Base-by-base conservation (phyloP, 2,888 invertebrate species). In the Myopa tessellatipennis region DNA sequence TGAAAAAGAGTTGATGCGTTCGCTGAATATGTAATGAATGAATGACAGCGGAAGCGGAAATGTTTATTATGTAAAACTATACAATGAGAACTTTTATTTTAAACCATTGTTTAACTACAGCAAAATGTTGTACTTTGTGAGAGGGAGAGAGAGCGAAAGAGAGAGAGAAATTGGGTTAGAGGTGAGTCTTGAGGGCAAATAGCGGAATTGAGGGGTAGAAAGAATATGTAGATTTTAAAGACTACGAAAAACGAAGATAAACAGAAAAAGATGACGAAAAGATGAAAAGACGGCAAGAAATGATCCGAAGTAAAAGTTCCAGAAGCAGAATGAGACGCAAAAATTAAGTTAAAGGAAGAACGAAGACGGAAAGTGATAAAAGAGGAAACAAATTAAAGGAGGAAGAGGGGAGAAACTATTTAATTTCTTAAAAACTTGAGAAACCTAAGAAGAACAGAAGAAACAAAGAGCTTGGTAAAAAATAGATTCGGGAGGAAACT, bases 41-140 rank as follows among this genome's bases (percentile, higher is more conserved):
- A 61, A 67, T 52, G 36, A 52, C 40, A 36, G 26, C 75, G 60
- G 75, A 75, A 75, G 14, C 68, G 75, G 75, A 75, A 75, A 68
- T 75, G 68, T 68, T 75, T 38, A 67, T 75, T 75, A 75, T 75
- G 75, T 75, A 75, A 68, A 75, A 68, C 60, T 68, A 68, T 34
- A 75, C 68, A 68, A 68, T 50, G 73, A 55, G 36, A 71, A 72
- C 38, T 58, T 72, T 72, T 40, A 58, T 34, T 40, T 40, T 4
- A 14, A 6, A 36, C 1, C 34, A 14, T 34, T 63, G 12, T 65
- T 65, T 65, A 6, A 55, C 3, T 55, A 55, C 34, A 34, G 58
- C 36, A 26, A 18, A 52, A 70, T 50, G 55, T 16, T 50, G 16
- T 8, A 26, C 61, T 34, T 70, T 55, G 12, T 10, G 4, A 50